These are phyloP conservation scores for Lordiphosa stackelbergi DNA, from an alignment of 1,140 invertebrate species.

Conservation along the genomic window DNA sequence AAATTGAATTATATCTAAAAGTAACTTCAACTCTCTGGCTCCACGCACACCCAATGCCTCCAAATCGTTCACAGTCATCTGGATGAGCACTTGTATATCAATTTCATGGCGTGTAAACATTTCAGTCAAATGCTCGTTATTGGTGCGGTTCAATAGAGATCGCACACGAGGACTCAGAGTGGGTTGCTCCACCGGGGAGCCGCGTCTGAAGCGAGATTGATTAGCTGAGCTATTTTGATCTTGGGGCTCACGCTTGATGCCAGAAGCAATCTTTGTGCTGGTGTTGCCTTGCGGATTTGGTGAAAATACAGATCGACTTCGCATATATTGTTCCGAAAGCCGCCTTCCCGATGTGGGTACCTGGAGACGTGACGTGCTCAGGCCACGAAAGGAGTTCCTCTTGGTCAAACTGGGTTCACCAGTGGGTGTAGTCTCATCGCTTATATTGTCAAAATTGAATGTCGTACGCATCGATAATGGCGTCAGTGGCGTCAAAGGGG, in stretches of 20 bases:
- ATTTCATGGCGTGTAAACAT: constrained; percentile 57
- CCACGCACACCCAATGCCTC: constrained; percentile 46
- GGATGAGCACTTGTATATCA: constrained; percentile 46
- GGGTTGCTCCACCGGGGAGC: constrained; percentile 51
- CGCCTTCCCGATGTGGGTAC: constrained; percentile 9
- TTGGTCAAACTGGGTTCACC: not conserved
- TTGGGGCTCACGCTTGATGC: not conserved
- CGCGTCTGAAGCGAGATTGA: constrained; percentile 28
- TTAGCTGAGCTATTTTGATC: constrained; percentile 1
- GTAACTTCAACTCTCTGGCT: constrained; percentile 40
- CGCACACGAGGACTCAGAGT: constrained; percentile 42
- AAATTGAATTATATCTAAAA: constrained; percentile 43
- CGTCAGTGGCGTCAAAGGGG: constrained; percentile 49
- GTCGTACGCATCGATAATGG: constrained; percentile 26
- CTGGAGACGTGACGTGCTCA: constrained; percentile 4
- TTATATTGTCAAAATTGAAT: constrained; percentile 39
- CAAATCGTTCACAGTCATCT: constrained; percentile 57
- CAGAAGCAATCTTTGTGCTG: not conserved
- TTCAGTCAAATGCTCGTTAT: constrained; percentile 44
- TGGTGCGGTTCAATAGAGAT: constrained; percentile 43
- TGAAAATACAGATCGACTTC: constrained; percentile 49
- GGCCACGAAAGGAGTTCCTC: not conserved
- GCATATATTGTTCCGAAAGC: constrained; percentile 41
- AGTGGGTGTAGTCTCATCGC: constrained; percentile 11
- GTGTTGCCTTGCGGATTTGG: constrained; percentile 32